Evolutionary conservation across 1,140 invertebrate genomes (phyloP).

Genomic region (Sinonovacula constricta): DNA sequence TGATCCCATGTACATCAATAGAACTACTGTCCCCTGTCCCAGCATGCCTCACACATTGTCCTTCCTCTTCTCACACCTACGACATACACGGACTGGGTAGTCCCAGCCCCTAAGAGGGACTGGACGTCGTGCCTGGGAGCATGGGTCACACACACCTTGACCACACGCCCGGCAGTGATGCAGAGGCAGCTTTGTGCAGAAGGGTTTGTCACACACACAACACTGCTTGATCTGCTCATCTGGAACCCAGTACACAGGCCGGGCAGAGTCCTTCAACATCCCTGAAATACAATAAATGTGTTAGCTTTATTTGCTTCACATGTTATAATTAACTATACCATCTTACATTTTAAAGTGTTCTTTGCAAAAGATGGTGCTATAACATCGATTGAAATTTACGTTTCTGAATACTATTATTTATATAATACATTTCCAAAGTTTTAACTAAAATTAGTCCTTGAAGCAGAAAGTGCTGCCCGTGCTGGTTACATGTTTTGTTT

Average conservation of each 20-base stretch:
- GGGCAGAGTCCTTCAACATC: constrained; percentile 87
- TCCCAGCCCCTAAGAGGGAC: constrained; percentile 80
- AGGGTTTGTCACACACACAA: constrained; percentile 83
- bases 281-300: constrained; percentile 77
- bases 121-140: constrained; percentile 75
- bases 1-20: too few species aligned
- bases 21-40: too few species aligned
- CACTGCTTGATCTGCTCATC: constrained; percentile 86
- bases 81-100: constrained; percentile 79
- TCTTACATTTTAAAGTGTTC: too few species aligned
- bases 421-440: too few species aligned
- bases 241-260: constrained; percentile 89
- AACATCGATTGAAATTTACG: too few species aligned
- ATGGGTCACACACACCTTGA: constrained; percentile 79
- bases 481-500: too few species aligned
- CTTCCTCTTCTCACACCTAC: constrained; percentile 75
- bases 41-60: constrained; percentile 64
- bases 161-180: constrained; percentile 87
- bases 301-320: too few species aligned
- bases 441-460: too few species aligned
- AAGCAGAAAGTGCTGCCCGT: too few species aligned
- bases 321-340: constrained; percentile 5
- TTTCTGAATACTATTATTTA: too few species aligned
- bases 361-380: too few species aligned
- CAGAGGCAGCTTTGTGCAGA: constrained; percentile 81